Evolutionary conservation across 92 coral and sea anemone genomes (phyloP), one percentile per base, ranked within the genome.

Genomic region (Palythoa caribaeorum): DNA sequence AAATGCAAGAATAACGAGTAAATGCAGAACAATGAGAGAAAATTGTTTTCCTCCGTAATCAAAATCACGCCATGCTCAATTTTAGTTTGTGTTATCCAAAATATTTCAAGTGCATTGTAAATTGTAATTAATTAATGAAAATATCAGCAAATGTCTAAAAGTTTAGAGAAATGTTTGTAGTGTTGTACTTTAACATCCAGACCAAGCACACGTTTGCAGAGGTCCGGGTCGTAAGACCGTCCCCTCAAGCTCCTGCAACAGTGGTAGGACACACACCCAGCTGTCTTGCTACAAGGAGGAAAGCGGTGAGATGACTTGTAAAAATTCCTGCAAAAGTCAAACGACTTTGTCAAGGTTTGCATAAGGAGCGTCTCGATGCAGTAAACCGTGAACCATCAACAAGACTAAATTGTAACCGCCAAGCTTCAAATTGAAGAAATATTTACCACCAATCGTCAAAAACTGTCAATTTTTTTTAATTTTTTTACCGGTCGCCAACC

Each of bases 331-430:
- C 21, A 40, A 21, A 65, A 51, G 13, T 36, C 4, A 77, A 77
- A 35, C 76, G 47, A 17, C 53, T 21, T 73, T 44, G 50, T 44
- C 50, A 44, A 8, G 50, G 50, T 44, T 44, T 44, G 50, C 50
- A 44, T 8, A 44, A 44, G 94, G 10, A 89, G 92, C 87, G 96
- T 94, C 79, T 10, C 48, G 44, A 65, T 70, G 54, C 5, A 13
- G 1, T 80, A 57, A 57, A 17, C 65, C 65, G 65, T 57, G 1
- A 17, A 57, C 50, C 50, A 28, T 28, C 28, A 28, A 28, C 28
- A 28, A 28, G 28, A 28, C 28, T 28, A 28, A 28, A 28, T 28
- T 28, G 28, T 28, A 28, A 28, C 28, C 28, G 28, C 28, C 28
- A 28, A 28, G 28, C 28, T 0, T 28, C 28, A 28, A 28, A 28